phyloP scores from a whole-genome alignment of 2,888 invertebrate genomes.

The Bedellia somnulentella region DNA sequence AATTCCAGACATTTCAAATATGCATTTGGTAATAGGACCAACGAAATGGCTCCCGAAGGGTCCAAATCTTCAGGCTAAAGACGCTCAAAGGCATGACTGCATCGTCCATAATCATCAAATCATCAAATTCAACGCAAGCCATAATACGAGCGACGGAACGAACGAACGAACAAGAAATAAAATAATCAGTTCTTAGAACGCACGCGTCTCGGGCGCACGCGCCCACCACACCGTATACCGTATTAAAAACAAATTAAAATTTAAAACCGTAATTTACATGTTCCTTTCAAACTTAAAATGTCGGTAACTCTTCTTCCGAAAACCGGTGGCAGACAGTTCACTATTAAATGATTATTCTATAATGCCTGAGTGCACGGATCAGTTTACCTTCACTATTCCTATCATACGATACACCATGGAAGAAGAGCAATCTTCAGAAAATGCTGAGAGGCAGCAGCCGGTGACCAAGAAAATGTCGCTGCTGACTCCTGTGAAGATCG shows the following conservation, averaged over 20 bases:
- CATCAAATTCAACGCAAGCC: too few relatives aligned
- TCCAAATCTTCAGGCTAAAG: too few relatives aligned
- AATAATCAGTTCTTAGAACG: conserved; percentile 19
- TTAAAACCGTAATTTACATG: too few relatives aligned
- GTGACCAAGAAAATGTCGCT: conserved; percentile 49
- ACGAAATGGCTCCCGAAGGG: too few relatives aligned
- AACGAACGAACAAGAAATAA: too few relatives aligned
- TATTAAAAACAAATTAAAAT: too few relatives aligned
- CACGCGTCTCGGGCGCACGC: conserved; percentile 23
- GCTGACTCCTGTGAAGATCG: conserved; percentile 45
- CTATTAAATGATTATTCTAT: conserved; percentile 28
- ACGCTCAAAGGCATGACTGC: too few relatives aligned
- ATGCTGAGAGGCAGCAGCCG: conserved; percentile 30
- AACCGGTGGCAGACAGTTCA: conserved; percentile 16
- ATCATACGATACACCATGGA: conserved; percentile 53
- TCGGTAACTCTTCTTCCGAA: conserved; percentile 20
- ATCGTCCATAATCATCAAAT: too few relatives aligned
- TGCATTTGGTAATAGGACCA: too few relatives aligned
- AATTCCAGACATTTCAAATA: too few relatives aligned
- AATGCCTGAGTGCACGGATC: conserved; percentile 55
- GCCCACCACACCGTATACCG: too few relatives aligned
- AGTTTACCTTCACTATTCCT: conserved; percentile 44
- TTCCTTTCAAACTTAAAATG: conserved; percentile 25
- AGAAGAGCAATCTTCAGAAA: conserved; percentile 24
- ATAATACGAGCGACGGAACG: too few relatives aligned